Conservation (phyloP, 2,113 vertebrate species). For the Hystrix cristata region DNA sequence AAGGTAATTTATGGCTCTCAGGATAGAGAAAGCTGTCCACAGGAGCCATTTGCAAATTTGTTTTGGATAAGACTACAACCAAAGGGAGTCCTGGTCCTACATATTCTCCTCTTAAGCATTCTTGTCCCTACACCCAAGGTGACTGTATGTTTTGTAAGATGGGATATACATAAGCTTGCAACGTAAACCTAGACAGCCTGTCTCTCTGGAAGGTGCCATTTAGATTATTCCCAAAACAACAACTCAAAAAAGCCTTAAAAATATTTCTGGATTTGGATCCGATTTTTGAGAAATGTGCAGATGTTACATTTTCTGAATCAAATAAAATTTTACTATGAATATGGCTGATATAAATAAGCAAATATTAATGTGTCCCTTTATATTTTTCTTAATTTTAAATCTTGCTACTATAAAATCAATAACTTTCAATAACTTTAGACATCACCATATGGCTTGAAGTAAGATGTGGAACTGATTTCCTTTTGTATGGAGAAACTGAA, state of each 20-base stretch:
- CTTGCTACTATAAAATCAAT: not conserved
- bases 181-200: not conserved
- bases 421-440: not conserved
- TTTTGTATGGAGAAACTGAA: not conserved
- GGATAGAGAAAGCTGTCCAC: not conserved
- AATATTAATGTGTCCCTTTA: not conserved
- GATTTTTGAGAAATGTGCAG: constrained; percentile 29
- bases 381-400: constrained; percentile 20
- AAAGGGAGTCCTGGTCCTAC: not conserved
- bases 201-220: not conserved
- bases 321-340: not conserved
- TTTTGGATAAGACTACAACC: not conserved
- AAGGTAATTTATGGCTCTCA: not conserved
- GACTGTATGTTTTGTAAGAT: not conserved
- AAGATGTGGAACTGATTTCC: not conserved
- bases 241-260: not conserved
- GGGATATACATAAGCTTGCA: not conserved
- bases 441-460: not conserved
- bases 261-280: constrained; percentile 16
- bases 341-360: not conserved
- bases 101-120: not conserved
- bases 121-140: not conserved
- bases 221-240: not conserved
- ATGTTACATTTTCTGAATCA: not conserved
- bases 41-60: not conserved